Base-by-base conservation (phyloP, 2,888 invertebrate genomes). In the Napeogenes inachia region DNA sequence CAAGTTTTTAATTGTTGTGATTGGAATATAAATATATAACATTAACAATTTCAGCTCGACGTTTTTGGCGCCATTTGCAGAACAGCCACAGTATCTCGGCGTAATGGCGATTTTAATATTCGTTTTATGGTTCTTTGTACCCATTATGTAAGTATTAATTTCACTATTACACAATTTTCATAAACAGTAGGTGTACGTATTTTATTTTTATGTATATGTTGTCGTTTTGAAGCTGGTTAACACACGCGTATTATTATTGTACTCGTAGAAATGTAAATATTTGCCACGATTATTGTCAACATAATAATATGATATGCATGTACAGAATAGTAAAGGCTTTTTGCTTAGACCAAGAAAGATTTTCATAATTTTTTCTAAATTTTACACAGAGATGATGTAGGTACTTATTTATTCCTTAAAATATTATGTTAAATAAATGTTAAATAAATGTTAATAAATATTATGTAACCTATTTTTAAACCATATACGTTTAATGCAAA, bases 71-170 rank as follows among this genome's bases (percentile, higher is more conserved):
- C 91, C 93, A 68, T 92, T 92, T 67, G 89, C 92, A 67, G 91
- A 91, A 67, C 91, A 93, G 71, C 92, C 93, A 4, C 92, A 92
- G 77, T 93, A 93, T 91, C 92, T 92, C 74, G 93, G 93, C 68
- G 91, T 93, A 74, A 93, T 92, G 84, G 89, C 92, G 56, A 92
- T 92, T 68, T 85, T 93, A 73, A 87, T 93, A 77, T 92, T 93
- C 79, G 81, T 92, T 74, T 87, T 93, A 75, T 94, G 94, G 93
- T 89, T 92, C 74, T 85, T 93, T 76, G 87, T 93, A 71, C 91
- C 93, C 75, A 81, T 93, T 76, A 89, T 93, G 93, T 94, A 82
- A 92, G 92, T 89, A 82, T 76, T 74, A 70, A 71, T 72, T 71
- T 70, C 65, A 68, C 72, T 63, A 63, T 70, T 63, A 68, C 67